Conservation (phyloP, 1,140 invertebrate genomes). For the Panagrolaimus sp. region DNA sequence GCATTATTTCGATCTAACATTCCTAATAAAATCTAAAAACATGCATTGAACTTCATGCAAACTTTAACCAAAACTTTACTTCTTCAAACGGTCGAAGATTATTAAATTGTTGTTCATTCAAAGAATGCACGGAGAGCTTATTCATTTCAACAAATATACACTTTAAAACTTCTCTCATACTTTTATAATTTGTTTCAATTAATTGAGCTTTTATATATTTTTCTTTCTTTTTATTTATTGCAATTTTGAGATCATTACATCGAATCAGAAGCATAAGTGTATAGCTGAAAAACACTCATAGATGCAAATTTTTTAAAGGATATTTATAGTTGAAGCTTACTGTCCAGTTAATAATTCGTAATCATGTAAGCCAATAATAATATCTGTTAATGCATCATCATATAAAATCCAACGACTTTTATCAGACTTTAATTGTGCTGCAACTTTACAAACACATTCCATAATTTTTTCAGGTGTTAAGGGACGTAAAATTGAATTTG, state of each 20-base stretch:
- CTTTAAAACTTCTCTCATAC: too few relatives aligned
- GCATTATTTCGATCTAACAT: background rate
- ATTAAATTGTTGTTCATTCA: too few relatives aligned
- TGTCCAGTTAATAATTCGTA: background rate
- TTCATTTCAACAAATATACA: too few relatives aligned
- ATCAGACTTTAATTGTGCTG: background rate
- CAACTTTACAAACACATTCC: background rate
- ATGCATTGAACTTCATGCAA: too few relatives aligned
- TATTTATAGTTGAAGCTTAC: too few relatives aligned
- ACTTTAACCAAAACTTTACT: too few relatives aligned
- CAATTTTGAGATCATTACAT: background rate
- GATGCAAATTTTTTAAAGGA: background rate
- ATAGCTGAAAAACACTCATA: background rate
- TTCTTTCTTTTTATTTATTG: constrained; percentile 9
- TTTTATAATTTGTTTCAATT: background rate
- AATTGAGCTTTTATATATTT: background rate
- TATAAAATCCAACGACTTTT: background rate
- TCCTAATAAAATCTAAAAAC: background rate
- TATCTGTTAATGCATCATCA: constrained; percentile 7
- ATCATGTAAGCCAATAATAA: background rate
- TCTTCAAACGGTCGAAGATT: too few relatives aligned
- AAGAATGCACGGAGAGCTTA: too few relatives aligned
- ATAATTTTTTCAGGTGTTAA: background rate
- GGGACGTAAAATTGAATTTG: background rate
- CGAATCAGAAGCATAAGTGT: background rate